Evolutionary conservation across 2,113 vertebrate species (phyloP).

Genomic region (Dipodomys ordii): DNA sequence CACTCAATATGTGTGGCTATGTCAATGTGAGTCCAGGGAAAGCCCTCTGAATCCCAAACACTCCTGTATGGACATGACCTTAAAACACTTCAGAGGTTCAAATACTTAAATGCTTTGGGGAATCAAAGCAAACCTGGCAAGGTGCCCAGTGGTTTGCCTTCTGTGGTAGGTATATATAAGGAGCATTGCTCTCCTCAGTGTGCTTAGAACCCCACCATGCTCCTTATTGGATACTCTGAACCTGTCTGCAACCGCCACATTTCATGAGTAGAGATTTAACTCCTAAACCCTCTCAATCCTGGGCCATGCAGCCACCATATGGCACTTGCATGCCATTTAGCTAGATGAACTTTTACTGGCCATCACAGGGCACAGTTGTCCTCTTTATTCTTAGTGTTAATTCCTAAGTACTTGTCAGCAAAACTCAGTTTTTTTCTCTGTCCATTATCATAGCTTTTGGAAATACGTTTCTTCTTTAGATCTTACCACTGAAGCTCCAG

Average conservation of each 20-base stretch:
- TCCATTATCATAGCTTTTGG: background rate
- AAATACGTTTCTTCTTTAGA: background rate
- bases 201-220: fast-evolving
- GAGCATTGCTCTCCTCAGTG: background rate
- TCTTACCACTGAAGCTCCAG: background rate
- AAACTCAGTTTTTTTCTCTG: background rate
- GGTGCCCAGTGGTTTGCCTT: background rate
- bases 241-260: background rate
- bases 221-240: background rate
- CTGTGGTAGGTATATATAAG: background rate
- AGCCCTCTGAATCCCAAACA: background rate
- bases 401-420: too few species aligned
- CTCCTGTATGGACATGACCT: background rate
- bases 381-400: background rate
- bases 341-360: background rate
- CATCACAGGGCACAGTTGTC: background rate
- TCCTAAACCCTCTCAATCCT: background rate
- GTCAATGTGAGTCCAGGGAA: too few species aligned
- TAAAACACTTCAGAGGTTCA: background rate
- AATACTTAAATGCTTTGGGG: background rate
- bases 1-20: too few species aligned
- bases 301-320: background rate
- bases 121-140: background rate
- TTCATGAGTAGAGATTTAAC: background rate
- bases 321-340: background rate